Base-by-base conservation (phyloP, 1,140 invertebrate genomes). In the Sycophaga agraensis region DNA sequence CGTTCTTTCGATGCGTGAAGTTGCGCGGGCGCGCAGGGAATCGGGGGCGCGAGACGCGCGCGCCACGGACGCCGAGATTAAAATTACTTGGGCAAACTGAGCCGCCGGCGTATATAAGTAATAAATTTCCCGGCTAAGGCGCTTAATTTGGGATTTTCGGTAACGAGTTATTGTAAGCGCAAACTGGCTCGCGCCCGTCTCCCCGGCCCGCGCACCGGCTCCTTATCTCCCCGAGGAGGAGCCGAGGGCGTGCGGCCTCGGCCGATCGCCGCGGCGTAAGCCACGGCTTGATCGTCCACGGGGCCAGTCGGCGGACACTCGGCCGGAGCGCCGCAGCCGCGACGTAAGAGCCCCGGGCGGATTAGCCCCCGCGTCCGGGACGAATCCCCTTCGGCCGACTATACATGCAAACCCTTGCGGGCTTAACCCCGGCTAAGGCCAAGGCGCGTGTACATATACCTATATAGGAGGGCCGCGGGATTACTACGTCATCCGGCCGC, bases 71-170 rank as follows among this genome's bases (percentile, higher is more conserved):
- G 51, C n/a, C n/a, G 72, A 78, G 77, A 81, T 80, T 80, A 78
- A 80, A 81, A 80, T 81, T 80, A 80, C 76, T 78, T 80, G 64
- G 66, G 73, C 71, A 72, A 74, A 77, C 73, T 74, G 70, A 70
- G 50, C 9, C 26, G 5, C 28, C 28, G 28, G 28, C 28, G 4
- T 11, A 6, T 31, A 31, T 31, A 31, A n/a, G n/a, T 31, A 31
- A 75, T 73, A 79, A 81, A 80, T 80, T 80, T 81, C 74, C 73
- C 70, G 65, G 72, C 68, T 80, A 81, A 81, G 79, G 65, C 80
- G 79, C 79, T 81, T 81, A 81, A 78, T 80, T 80, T 76, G 70
- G 74, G 75, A 77, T 81, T 76, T 77, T 77, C 73, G 67, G 70
- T 79, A 81, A 79, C 75, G 73, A 79, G 76, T 78, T 79, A 78